Percentiles rank a stretch among this genome's conserved stretches.
phyloP scores from a whole-genome alignment of 2,113 vertebrate species.

The Oplegnathus fasciatus region DNA sequence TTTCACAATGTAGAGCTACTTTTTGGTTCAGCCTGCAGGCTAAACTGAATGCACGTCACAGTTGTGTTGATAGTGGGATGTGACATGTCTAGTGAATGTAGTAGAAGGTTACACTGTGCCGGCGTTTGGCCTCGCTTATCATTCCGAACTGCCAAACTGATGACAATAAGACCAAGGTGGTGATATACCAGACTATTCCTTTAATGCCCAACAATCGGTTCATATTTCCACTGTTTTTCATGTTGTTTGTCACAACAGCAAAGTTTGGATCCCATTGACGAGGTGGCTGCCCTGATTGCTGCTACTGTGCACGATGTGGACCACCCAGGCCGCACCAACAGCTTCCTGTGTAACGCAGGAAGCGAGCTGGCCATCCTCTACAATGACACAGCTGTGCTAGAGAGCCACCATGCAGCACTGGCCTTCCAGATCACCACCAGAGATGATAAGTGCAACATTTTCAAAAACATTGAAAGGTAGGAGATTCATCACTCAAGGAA shows the following conservation, averaged over 20 bases:
- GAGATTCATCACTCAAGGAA: conserved; percentile 9
- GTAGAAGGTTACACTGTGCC: not conserved
- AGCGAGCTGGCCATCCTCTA: conserved; percentile 95
- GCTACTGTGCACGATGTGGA: conserved; percentile 96
- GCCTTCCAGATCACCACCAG: conserved; percentile 95
- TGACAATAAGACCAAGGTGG: not conserved
- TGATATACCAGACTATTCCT: not conserved
- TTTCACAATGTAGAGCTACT: not conserved
- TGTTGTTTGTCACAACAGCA: conserved; percentile 83
- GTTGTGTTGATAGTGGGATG: not conserved
- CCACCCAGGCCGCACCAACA: conserved; percentile 96
- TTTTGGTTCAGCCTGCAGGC: not conserved
- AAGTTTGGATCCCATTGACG: conserved; percentile 93
- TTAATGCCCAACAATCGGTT: not conserved
- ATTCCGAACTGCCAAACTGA: not conserved
- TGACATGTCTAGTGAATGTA: not conserved
- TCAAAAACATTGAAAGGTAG: conserved; percentile 96
- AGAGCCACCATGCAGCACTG: conserved; percentile 95
- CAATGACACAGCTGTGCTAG: conserved; percentile 94
- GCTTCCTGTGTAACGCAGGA: conserved; percentile 96
- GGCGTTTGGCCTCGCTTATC: not conserved
- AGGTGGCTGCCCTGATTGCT: conserved; percentile 94
- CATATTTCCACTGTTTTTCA: not conserved
- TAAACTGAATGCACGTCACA: not conserved
- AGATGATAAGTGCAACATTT: conserved; percentile 97